These are phyloP conservation scores for Papilio dardanus DNA, from an alignment of 1,140 invertebrate species.

Conservation along the genomic window DNA sequence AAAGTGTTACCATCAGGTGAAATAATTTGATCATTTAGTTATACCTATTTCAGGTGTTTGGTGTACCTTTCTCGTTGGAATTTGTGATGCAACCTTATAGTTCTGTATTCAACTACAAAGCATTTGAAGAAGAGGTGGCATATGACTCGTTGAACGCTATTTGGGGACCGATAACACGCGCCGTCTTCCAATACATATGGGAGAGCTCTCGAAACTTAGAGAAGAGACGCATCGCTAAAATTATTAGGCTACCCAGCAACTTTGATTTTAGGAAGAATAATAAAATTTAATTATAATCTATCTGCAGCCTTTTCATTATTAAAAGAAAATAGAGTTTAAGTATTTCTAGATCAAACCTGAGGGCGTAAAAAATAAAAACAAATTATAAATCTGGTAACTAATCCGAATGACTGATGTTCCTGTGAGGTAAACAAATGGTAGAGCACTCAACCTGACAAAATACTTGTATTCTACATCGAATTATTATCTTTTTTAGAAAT, in stretches of 20 bases:
- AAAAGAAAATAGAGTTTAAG: no score
- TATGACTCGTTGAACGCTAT: slow-evolving; percentile 47
- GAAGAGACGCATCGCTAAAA: slow-evolving; percentile 26
- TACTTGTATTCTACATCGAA: no score
- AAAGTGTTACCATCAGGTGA: not conserved
- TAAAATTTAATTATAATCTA: not conserved
- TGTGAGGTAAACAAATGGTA: no score
- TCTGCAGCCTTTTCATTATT: not conserved
- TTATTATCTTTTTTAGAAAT: not conserved
- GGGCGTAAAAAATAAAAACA: no score
- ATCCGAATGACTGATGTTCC: no score
- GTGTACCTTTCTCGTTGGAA: slow-evolving; percentile 65
- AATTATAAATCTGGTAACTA: no score
- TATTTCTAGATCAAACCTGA: no score
- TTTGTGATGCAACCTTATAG: slow-evolving; percentile 64
- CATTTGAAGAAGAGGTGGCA: not conserved
- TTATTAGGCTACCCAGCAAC: not conserved
- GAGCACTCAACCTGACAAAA: no score
- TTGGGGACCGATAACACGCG: slow-evolving; percentile 57
- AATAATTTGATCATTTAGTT: not conserved
- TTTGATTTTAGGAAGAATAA: not conserved
- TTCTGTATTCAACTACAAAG: not conserved
- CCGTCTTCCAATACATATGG: slow-evolving; percentile 55
- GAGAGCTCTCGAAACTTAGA: slow-evolving; percentile 41
- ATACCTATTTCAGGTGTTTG: slow-evolving; percentile 56